Evolutionary conservation across 2,113 vertebrate species (phyloP).

Genomic region (Panthera uncia): DNA sequence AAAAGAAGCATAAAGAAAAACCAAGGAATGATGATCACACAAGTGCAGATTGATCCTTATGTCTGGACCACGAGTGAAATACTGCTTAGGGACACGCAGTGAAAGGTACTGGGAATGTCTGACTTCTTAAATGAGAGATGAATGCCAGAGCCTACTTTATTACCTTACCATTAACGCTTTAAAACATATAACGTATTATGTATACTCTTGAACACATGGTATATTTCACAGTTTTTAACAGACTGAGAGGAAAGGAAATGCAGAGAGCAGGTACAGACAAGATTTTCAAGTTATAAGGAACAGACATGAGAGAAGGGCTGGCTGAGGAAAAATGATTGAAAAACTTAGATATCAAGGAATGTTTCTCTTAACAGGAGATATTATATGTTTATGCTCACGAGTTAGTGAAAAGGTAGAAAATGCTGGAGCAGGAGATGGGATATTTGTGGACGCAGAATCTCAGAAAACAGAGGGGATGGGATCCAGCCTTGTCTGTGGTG

Average conservation of each 20-base stretch:
- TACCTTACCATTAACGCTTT: neutral
- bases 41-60: neutral
- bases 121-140: neutral
- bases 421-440: neutral
- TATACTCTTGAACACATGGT: neutral
- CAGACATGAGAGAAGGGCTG: neutral
- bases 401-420: neutral
- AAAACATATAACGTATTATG: neutral
- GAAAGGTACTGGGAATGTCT: neutral
- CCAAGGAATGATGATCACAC: neutral
- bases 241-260: neutral
- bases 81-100: neutral
- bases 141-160: neutral
- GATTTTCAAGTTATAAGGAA: neutral
- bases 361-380: neutral
- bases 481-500: neutral
- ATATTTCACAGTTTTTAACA: neutral
- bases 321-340: neutral
- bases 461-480: neutral
- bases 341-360: neutral
- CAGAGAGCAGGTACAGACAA: neutral
- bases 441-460: neutral
- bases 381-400: neutral
- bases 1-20: neutral
- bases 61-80: neutral